Evolutionary conservation across 1,140 invertebrate genomes (phyloP).

Genomic region (Brachystomella parvula): DNA sequence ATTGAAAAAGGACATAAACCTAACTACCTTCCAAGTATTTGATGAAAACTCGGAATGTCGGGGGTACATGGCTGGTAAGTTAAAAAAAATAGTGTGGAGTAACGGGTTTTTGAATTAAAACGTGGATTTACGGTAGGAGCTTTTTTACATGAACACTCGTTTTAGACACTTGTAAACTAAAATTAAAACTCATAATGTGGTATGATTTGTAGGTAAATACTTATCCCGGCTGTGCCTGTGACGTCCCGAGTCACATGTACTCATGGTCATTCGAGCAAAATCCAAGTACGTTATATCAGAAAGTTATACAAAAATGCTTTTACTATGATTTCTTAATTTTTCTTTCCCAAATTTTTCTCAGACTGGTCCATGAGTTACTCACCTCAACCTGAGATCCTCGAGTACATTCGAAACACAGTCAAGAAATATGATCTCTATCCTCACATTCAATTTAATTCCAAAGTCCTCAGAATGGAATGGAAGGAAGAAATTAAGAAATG

Average conservation of each 20-base stretch:
- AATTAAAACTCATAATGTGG: no score
- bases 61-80: slow-evolving; percentile 31
- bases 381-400: slow-evolving; percentile 22
- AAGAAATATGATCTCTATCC: slow-evolving; percentile 25
- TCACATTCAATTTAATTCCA: slow-evolving; percentile 19
- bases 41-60: slow-evolving; percentile 24
- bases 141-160: no score
- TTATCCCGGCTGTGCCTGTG: slow-evolving; percentile 29
- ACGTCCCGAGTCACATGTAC: slow-evolving; percentile 27
- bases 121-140: no score
- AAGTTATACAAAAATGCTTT: slow-evolving; percentile 3
- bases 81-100: not conserved
- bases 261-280: slow-evolving; percentile 28
- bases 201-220: slow-evolving; percentile 8
- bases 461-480: slow-evolving; percentile 24
- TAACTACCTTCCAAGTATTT: slow-evolving; percentile 17
- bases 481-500: slow-evolving; percentile 20
- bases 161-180: not conserved
- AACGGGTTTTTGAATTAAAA: not conserved
- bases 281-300: slow-evolving; percentile 17
- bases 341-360: not conserved
- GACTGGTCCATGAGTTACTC: slow-evolving; percentile 29
- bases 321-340: not conserved
- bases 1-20: slow-evolving; percentile 14
- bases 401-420: slow-evolving; percentile 19